phyloP scores from a whole-genome alignment of 2,113 vertebrate genomes.

The Python bivittatus region DNA sequence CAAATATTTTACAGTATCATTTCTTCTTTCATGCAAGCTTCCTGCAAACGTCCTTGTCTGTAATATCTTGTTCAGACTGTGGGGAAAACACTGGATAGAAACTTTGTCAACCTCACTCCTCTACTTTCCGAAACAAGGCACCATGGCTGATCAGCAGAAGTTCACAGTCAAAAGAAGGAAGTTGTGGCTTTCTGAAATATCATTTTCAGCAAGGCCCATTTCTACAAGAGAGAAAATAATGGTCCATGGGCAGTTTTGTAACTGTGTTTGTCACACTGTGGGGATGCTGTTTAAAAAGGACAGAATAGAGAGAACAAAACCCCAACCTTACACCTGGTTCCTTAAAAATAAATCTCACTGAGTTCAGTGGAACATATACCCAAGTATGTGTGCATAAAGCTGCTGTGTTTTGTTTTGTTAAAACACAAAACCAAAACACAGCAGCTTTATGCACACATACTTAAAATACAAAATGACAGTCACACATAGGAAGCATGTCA shows the following conservation, averaged over 20 bases:
- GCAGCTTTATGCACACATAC: too few relatives aligned
- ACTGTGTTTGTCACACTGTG: background rate
- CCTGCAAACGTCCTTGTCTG: background rate
- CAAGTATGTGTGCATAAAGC: background rate
- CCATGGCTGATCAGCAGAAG: background rate
- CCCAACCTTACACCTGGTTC: background rate
- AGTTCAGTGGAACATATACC: background rate
- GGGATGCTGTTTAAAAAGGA: background rate
- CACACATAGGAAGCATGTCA: background rate
- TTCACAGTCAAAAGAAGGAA: too few relatives aligned
- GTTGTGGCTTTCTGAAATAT: background rate
- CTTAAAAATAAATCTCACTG: background rate
- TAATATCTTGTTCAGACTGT: background rate
- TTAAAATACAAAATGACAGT: background rate
- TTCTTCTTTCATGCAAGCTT: background rate
- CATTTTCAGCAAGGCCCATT: background rate
- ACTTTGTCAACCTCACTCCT: background rate
- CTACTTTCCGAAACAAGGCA: background rate
- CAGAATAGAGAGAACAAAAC: background rate
- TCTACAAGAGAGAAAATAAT: background rate
- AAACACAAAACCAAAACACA: too few relatives aligned
- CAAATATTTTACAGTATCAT: background rate
- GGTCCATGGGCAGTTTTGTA: background rate
- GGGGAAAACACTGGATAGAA: background rate
- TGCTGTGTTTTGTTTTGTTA: background rate